Base-by-base conservation (phyloP, 2,797 vertebrate species). In the Sebastes kiyomatsui region DNA sequence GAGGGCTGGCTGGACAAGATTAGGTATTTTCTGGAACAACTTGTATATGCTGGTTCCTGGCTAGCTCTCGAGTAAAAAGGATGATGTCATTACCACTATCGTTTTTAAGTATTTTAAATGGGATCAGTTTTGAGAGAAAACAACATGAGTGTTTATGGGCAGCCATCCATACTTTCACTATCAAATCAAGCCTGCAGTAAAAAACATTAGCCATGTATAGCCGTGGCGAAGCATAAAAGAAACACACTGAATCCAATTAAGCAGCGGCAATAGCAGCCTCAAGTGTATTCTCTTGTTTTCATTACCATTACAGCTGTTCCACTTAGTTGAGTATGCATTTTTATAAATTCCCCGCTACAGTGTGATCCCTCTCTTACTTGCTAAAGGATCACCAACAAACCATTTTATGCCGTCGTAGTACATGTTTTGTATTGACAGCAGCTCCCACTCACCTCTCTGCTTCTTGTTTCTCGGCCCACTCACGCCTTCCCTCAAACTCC, bases 381-480 rank as follows among this genome's bases (percentile, higher is more conserved):
- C 23, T 27, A 42, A 72, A 71, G 20, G 38, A 67, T 58, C 61
- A 27, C 13, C 14, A 30, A 42, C 23, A 75, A 69, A 49, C 25
- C 20, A 13, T 12, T 28, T 59, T 33, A 3, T 56, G 33, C n/a
- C 11, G 10, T n/a, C 56, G 18, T n/a, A 27, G 32, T 1, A 4
- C 27, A 65, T 9, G 6, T 52, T 35, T 38, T 46, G 14, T 58
- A 20, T 73, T 56, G 70, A 32, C 6, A 23, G 23, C 71, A 71
- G 72, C 81, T 82, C 79, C 89, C 74, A 92, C 94, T 94, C 87
- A 95, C 94, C 92, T 93, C 83, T 89, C 58, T 68, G 83, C 64
- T 93, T 93, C 85, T 88, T 93, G 52, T 82, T 92, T 11, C 72
- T 88, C 32, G 82, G 83, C 80, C 84, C 87, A 74, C 91, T 86